phyloP scores from a whole-genome alignment of 2,113 vertebrate genomes.

The Odontophorus gujanensis region DNA sequence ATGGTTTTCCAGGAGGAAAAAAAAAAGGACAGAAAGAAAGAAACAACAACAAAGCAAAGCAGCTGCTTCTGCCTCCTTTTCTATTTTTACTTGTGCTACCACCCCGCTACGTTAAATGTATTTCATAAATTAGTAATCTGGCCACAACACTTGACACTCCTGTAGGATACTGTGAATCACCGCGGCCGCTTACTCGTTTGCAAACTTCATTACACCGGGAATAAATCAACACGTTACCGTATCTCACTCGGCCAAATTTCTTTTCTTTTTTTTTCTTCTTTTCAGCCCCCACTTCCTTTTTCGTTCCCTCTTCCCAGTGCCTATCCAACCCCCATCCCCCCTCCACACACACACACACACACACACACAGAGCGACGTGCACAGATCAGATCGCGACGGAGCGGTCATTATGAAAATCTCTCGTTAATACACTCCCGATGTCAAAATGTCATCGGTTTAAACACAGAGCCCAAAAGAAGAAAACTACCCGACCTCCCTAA shows the following conservation, averaged over 20 bases:
- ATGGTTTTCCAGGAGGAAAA: slow-evolving; percentile 18
- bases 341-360: not conserved
- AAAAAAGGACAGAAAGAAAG: not conserved
- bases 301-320: slow-evolving; percentile 44
- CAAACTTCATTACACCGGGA: slow-evolving; percentile 82
- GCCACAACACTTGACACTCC: slow-evolving; percentile 77
- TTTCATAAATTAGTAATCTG: slow-evolving; percentile 86
- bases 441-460: slow-evolving; percentile 89
- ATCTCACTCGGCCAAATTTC: slow-evolving; percentile 74
- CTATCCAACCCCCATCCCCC: not conserved
- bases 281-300: slow-evolving; percentile 59
- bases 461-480: slow-evolving; percentile 86
- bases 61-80: slow-evolving; percentile 52
- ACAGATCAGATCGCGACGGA: slow-evolving; percentile 79
- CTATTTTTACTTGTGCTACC: slow-evolving; percentile 79
- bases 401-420: slow-evolving; percentile 92
- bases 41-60: not conserved
- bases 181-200: slow-evolving; percentile 77
- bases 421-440: slow-evolving; percentile 92
- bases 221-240: slow-evolving; percentile 80
- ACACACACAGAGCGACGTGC: slow-evolving; percentile 27
- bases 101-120: slow-evolving; percentile 79
- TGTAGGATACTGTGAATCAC: slow-evolving; percentile 79
- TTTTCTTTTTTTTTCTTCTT: slow-evolving; percentile 52
- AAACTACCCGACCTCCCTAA: slow-evolving; percentile 85